Conservation (phyloP, 2,888 invertebrate genomes). For the Physocephala rufipes region DNA sequence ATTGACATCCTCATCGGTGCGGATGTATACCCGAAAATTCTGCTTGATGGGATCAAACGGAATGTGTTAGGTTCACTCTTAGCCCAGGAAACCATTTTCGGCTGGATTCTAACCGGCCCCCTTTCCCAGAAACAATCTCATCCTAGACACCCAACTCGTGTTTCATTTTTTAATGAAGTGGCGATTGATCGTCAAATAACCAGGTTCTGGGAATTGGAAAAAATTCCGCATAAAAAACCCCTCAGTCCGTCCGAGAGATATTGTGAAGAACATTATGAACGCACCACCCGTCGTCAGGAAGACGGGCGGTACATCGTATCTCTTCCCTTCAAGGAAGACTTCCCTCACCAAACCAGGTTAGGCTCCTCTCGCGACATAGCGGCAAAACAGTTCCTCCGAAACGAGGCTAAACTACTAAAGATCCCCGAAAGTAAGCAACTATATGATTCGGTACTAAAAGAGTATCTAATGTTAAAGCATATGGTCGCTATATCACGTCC, state of each 20-base stretch:
- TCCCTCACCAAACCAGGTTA: too few species aligned
- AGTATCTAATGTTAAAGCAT: too few species aligned
- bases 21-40: not conserved
- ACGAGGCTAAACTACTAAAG: not conserved
- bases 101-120: not conserved
- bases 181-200: not conserved
- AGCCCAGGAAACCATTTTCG: slow-evolving; percentile 7
- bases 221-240: not conserved
- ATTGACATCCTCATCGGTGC: not conserved
- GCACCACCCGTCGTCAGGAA: slow-evolving; percentile 1
- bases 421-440: not conserved
- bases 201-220: not conserved
- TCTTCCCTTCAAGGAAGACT: slow-evolving; percentile 20
- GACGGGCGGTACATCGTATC: slow-evolving; percentile 25
- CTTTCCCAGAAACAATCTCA: not conserved
- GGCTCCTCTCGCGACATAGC: too few species aligned
- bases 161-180: not conserved
- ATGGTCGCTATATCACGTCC: not conserved
- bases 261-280: slow-evolving; percentile 12
- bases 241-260: not conserved
- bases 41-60: not conserved
- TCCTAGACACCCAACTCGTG: too few species aligned
- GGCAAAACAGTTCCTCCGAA: not conserved
- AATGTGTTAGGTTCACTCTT: not conserved
- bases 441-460: too few species aligned